Percentiles rank a stretch among this genome's conserved stretches.
phyloP scores from a whole-genome alignment of 2,113 vertebrate species.

The Platysteira castanea region DNA sequence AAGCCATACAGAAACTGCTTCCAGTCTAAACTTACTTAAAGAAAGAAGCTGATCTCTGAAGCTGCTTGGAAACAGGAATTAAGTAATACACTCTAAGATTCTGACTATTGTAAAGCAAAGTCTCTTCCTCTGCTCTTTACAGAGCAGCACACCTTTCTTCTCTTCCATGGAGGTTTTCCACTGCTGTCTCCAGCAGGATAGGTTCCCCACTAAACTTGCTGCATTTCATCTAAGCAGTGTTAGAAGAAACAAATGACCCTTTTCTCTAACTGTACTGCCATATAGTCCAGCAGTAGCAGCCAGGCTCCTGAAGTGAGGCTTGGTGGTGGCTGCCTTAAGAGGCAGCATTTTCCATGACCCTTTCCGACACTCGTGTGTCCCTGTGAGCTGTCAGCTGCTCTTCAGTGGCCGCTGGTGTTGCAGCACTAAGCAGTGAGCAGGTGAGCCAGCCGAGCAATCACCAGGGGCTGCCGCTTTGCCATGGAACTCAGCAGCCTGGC shows the following conservation, averaged over 20 bases:
- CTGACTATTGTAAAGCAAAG: background rate
- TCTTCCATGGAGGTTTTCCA: background rate
- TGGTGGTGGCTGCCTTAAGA: background rate
- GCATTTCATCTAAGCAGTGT: background rate
- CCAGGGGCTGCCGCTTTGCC: constrained; percentile 81
- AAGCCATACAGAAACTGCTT: background rate
- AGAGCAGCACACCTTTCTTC: background rate
- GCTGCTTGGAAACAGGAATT: background rate
- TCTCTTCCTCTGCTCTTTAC: background rate
- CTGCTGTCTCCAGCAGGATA: background rate
- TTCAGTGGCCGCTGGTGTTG: accelerated
- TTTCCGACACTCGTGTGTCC: background rate
- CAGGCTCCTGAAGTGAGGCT: background rate
- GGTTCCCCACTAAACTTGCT: background rate
- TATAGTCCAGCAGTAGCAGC: background rate
- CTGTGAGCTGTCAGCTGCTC: background rate
- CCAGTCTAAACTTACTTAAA: background rate
- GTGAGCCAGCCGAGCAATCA: constrained; percentile 82
- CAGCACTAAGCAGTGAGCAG: constrained; percentile 69
- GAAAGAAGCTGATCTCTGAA: background rate
- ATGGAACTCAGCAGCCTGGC: constrained; percentile 74
- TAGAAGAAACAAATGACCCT: background rate
- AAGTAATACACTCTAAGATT: background rate
- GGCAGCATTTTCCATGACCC: background rate
- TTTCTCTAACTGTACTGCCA: background rate